Evolutionary conservation across 2,888 invertebrate genomes (phyloP).

Genomic region (Caenorhabditis sp.): DNA sequence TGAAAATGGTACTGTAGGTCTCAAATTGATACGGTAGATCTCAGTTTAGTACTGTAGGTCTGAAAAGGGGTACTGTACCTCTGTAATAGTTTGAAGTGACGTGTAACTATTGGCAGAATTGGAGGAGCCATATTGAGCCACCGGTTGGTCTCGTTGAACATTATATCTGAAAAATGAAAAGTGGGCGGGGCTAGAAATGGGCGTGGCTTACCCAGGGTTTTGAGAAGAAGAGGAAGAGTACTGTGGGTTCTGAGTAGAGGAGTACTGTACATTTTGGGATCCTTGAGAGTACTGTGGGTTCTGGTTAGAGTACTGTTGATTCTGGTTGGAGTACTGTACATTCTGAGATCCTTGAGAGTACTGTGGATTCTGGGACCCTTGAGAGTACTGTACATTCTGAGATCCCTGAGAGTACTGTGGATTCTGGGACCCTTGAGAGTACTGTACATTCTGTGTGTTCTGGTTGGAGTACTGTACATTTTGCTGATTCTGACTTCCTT

Average conservation of each 20-base stretch:
- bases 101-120: background rate
- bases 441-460: background rate
- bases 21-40: no score
- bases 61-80: background rate
- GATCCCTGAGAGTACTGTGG: background rate
- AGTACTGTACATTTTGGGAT: background rate
- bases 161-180: background rate
- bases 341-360: background rate
- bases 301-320: background rate
- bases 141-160: background rate
- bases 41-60: no score
- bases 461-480: conserved; percentile 1
- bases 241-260: background rate
- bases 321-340: background rate
- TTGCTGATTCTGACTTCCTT: conserved; percentile 2
- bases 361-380: background rate
- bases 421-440: background rate
- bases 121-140: background rate
- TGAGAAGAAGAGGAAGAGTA: background rate
- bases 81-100: background rate
- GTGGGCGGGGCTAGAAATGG: background rate
- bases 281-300: background rate
- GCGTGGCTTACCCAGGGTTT: background rate
- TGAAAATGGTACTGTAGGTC: no score
- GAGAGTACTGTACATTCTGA: no score